Evolutionary conservation across 2,797 vertebrate species (phyloP).

Genomic region (Rhynchonycteris naso): DNA sequence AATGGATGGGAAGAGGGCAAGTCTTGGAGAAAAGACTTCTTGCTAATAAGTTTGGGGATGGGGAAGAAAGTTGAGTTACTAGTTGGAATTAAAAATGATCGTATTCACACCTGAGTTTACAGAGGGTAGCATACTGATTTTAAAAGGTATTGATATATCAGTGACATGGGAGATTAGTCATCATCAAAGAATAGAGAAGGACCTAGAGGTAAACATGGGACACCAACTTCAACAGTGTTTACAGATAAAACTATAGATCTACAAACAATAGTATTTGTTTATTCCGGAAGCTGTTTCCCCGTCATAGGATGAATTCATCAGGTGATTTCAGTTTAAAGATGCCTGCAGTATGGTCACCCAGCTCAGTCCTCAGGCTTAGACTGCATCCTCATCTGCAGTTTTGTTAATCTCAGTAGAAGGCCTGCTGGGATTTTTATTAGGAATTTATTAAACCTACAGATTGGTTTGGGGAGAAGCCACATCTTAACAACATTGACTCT

Average conservation of each 20-base stretch:
- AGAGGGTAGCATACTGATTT: neutral
- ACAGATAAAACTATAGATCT: neutral
- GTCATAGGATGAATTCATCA: neutral
- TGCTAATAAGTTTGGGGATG: neutral
- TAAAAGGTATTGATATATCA: neutral
- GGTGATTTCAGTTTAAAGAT: neutral
- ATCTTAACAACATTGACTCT: neutral
- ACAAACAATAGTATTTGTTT: neutral
- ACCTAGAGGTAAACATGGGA: neutral
- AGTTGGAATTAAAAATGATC: neutral
- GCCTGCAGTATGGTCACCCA: neutral
- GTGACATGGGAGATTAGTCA: neutral
- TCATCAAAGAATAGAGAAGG: neutral
- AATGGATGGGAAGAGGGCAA: neutral
- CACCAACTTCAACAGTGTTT: neutral
- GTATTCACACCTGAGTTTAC: neutral
- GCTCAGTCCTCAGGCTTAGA: neutral
- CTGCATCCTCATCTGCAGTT: neutral
- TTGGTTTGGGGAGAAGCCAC: neutral
- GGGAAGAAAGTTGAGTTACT: neutral
- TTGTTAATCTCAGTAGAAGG: neutral
- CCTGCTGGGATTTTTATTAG: neutral
- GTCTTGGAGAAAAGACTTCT: neutral
- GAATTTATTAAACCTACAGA: neutral
- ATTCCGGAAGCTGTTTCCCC: conserved; percentile 3